These are phyloP conservation scores for Geophilus truncorum DNA, from an alignment of 2,888 invertebrate genomes.

Conservation along the genomic window DNA sequence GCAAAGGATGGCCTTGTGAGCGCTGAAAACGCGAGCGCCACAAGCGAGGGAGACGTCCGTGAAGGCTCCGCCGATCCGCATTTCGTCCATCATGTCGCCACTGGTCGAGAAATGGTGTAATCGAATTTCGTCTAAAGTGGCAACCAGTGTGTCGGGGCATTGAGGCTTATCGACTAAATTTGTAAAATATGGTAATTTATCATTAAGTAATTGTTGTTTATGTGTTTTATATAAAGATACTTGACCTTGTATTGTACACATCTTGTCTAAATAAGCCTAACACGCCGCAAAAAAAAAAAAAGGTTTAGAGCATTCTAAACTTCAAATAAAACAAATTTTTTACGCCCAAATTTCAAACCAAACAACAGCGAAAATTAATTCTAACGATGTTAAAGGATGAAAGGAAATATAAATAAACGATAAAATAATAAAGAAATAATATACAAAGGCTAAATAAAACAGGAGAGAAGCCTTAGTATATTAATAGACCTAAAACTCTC, in stretches of 20 bases:
- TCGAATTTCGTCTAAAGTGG: constrained; percentile 28
- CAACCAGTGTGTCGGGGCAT: background rate
- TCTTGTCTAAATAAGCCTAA: background rate
- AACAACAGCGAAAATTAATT: background rate
- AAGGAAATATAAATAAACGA: background rate
- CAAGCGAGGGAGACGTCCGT: constrained; percentile 25
- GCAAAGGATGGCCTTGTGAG: constrained; percentile 30
- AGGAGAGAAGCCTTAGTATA: background rate
- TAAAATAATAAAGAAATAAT: background rate
- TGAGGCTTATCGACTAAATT: background rate
- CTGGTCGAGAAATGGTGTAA: background rate
- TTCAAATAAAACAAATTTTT: background rate
- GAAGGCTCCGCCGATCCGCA: constrained; percentile 11
- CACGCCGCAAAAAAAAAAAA: background rate
- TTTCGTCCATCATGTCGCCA: constrained; percentile 25
- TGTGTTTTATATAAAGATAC: too few species aligned
- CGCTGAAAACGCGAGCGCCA: constrained; percentile 18
- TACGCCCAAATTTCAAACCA: background rate
- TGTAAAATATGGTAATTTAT: background rate
- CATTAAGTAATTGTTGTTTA: background rate
- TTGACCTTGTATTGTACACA: background rate
- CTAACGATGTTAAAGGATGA: background rate
- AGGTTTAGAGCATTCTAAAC: background rate
- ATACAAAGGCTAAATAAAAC: too few species aligned
- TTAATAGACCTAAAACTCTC: background rate